Evolutionary conservation across 64 coral and sea anemone species (phyloP).

Genomic region (Exaiptasia diaphana): DNA sequence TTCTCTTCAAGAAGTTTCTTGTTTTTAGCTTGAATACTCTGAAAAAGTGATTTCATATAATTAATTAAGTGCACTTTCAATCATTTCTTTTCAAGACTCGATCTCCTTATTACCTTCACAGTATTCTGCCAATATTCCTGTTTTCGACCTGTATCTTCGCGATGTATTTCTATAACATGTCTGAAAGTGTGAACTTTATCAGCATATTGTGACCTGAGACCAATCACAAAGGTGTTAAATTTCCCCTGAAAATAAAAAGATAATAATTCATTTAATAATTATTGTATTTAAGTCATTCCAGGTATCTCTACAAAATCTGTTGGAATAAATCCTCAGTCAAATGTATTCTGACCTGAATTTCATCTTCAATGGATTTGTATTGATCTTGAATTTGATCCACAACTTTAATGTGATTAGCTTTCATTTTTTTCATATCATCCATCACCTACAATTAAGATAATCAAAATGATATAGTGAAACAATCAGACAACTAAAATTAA

Average conservation of each 20-base stretch:
- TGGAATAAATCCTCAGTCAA: neutral
- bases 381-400: slow-evolving; percentile 96
- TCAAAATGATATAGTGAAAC: too few species aligned
- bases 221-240: slow-evolving; percentile 95
- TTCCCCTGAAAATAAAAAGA: slow-evolving; percentile 52
- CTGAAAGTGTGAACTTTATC: slow-evolving; percentile 85
- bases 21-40: slow-evolving; percentile 92
- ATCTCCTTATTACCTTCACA: slow-evolving; percentile 76
- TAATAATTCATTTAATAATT: neutral
- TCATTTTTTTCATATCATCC: slow-evolving; percentile 97
- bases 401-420: slow-evolving; percentile 86
- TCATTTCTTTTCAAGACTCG: too few species aligned
- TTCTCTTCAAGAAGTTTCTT: slow-evolving; percentile 85
- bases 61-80: too few species aligned
- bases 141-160: slow-evolving; percentile 61
- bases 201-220: slow-evolving; percentile 75
- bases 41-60: too few species aligned
- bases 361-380: slow-evolving; percentile 90
- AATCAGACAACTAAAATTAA: too few species aligned
- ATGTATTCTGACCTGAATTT: slow-evolving; percentile 63
- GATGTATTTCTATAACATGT: slow-evolving; percentile 92
- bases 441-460: slow-evolving; percentile 79
- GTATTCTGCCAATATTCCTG: slow-evolving; percentile 83
- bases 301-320: neutral
- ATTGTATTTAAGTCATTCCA: neutral